A percentile compares a stretch with the other conserved stretches of the same genome.
Evolutionary conservation across 1,140 invertebrate species (phyloP).

Genomic region (Halesus radiatus): DNA sequence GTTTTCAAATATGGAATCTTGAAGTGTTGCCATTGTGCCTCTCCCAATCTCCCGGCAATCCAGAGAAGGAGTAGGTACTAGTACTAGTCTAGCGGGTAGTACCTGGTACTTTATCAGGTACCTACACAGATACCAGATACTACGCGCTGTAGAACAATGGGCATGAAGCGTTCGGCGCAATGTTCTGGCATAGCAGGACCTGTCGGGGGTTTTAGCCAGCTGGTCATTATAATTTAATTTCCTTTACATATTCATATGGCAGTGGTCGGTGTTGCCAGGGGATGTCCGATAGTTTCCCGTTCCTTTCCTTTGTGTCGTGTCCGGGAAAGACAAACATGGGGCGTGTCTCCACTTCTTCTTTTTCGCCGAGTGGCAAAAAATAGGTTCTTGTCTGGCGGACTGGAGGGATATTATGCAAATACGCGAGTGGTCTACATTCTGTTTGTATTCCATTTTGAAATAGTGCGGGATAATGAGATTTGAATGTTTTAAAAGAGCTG

Average conservation of each 20-base stretch:
- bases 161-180: slow-evolving; percentile 11
- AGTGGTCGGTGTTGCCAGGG: slow-evolving; percentile 34
- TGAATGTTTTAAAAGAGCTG: slow-evolving; percentile 33
- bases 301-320: slow-evolving; percentile 18
- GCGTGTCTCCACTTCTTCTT: slow-evolving; percentile 36
- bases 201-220: slow-evolving; percentile 9
- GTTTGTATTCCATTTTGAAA: slow-evolving; percentile 35
- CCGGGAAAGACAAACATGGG: slow-evolving; percentile 38
- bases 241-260: slow-evolving; percentile 47
- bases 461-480: slow-evolving; percentile 39
- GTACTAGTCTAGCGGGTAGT: no score
- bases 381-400: slow-evolving; percentile 6
- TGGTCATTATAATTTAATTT: slow-evolving; percentile 47
- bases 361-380: slow-evolving; percentile 35
- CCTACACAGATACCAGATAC: background rate
- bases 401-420: slow-evolving; percentile 45
- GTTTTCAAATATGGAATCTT: slow-evolving; percentile 33
- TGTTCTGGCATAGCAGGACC: slow-evolving; percentile 11
- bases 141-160: slow-evolving; percentile 13
- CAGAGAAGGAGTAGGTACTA: background rate
- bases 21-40: slow-evolving; percentile 29
- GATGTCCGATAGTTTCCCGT: slow-evolving; percentile 38
- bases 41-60: slow-evolving; percentile 13
- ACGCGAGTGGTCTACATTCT: slow-evolving; percentile 4
- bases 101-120: no score